Base-by-base conservation (phyloP, 2,113 vertebrate species). In the Trogon melanurus region DNA sequence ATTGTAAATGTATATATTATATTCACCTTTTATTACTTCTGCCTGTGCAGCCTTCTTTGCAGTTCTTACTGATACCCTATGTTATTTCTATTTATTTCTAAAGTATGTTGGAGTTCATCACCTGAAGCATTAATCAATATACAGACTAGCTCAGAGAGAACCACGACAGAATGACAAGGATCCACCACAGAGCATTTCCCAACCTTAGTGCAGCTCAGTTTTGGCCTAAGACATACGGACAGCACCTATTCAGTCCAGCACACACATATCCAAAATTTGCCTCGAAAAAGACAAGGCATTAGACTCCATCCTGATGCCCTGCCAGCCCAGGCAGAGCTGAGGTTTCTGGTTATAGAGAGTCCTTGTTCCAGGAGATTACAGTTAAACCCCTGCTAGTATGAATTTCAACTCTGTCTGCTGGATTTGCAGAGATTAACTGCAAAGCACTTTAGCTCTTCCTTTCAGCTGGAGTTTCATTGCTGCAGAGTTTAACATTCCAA, bases 371-470 rank as follows among this genome's bases (percentile, higher is more conserved):
- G 81, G 19, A 92, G 91, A 92, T 89, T 79, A 89, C 22, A 34
- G 48, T n/a, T 72, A 89, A 95, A 71, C 4, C 75, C 75, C 66
- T 57, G 60, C 1, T 2, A 79, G 93, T 54, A 18, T 47, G 65
- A 85, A 90, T 90, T 90, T 78, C 95, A 90, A 2, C 92, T 48
- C 85, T 45, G 45, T 61, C 94, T 92, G 79, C 67, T 90, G 92
- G 92, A 88, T 95, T 97, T 93, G 79, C 75, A 83, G 85, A 62
- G 94, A 88, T 97, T 88, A 95, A 34, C 84, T 47, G 62, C 80
- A 93, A 93, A 96, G 94, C 83, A 95, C 61, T 83, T 95, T 71
- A 81, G 56, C 50, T 88, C 85, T 71, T 79, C 73, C 89, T 56
- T 85, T 79, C 44, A 91, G 80, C 89, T 61, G 41, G 8, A 56